phyloP scores from a whole-genome alignment of 2,797 vertebrate species.

The Chaunax sp. region DNA sequence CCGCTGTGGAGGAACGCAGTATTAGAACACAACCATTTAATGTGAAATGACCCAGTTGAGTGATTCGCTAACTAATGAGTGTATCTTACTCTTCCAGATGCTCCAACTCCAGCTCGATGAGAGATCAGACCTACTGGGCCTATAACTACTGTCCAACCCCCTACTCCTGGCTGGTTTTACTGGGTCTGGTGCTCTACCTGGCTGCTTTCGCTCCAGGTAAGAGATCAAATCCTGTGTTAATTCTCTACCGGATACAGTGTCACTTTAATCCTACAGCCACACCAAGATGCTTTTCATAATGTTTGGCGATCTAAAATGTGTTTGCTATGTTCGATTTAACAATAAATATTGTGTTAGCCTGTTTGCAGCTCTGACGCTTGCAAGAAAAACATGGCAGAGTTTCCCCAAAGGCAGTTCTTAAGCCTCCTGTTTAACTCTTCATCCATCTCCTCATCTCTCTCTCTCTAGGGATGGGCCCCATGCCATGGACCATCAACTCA shows the following conservation, averaged over 20 bases:
- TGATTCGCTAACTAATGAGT: neutral
- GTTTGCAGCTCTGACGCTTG: too few species aligned
- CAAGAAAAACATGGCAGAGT: too few species aligned
- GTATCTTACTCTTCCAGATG: conserved; percentile 81
- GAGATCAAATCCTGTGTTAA: neutral
- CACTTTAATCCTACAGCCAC: too few species aligned
- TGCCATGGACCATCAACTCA: conserved; percentile 99
- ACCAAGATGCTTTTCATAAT: too few species aligned
- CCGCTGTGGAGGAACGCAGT: neutral
- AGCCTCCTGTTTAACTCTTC: neutral
- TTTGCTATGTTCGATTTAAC: too few species aligned
- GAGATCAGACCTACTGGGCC: conserved; percentile 90
- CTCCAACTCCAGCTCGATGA: conserved; percentile 89
- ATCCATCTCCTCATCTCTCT: neutral
- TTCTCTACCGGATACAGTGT: neutral
- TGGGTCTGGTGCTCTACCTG: conserved; percentile 93
- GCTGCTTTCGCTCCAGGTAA: conserved; percentile 95
- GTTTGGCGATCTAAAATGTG: neutral
- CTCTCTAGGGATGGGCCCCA: conserved; percentile 93
- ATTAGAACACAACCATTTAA: neutral
- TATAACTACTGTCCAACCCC: conserved; percentile 98
- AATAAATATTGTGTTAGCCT: too few species aligned
- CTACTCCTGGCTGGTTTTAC: conserved; percentile 93
- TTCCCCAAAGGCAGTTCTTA: too few species aligned
- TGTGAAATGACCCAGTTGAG: neutral